These are phyloP conservation scores for Nemurella pictetii DNA, from an alignment of 2,888 invertebrate species.

Conservation along the genomic window DNA sequence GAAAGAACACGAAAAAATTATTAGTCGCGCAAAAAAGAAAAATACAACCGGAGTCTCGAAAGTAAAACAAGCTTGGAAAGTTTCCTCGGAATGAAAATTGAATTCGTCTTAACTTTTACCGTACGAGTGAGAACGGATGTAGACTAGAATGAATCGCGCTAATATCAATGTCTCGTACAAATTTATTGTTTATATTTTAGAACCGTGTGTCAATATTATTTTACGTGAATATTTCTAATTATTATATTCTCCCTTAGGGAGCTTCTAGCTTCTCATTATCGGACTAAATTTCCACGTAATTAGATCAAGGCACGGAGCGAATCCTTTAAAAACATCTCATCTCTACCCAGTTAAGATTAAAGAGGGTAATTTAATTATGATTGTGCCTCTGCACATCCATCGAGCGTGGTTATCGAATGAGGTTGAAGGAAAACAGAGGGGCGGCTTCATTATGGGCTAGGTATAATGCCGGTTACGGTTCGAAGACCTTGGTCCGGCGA, in stretches of 20 bases:
- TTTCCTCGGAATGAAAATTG: conserved; percentile 27
- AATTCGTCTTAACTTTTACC: conserved; percentile 11
- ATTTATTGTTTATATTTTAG: conserved; percentile 23
- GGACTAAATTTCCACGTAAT: conserved; percentile 23
- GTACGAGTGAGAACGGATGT: not conserved
- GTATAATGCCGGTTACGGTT: conserved; percentile 4
- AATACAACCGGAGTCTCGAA: conserved; percentile 27
- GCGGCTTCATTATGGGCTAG: not conserved
- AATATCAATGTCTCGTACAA: not conserved
- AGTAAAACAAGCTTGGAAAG: conserved; percentile 22
- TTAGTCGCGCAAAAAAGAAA: conserved; percentile 11
- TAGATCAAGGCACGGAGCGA: conserved; percentile 16
- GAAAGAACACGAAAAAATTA: conserved; percentile 34
- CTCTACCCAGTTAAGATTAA: conserved; percentile 20
- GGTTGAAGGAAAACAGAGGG: conserved; percentile 1
- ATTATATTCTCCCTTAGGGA: conserved; percentile 7
- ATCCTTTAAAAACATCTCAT: conserved; percentile 18
- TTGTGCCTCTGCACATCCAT: conserved; percentile 8
- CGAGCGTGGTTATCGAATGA: conserved; percentile 17
- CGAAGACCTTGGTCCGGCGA: conserved; percentile 4
- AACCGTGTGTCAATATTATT: conserved; percentile 8
- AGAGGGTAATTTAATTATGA: conserved; percentile 24
- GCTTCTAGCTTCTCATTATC: conserved; percentile 23
- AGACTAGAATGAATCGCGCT: not conserved
- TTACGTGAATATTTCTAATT: conserved; percentile 1